Conservation (phyloP, 1,140 invertebrate species). For the Zaprionus camerounensis region DNA sequence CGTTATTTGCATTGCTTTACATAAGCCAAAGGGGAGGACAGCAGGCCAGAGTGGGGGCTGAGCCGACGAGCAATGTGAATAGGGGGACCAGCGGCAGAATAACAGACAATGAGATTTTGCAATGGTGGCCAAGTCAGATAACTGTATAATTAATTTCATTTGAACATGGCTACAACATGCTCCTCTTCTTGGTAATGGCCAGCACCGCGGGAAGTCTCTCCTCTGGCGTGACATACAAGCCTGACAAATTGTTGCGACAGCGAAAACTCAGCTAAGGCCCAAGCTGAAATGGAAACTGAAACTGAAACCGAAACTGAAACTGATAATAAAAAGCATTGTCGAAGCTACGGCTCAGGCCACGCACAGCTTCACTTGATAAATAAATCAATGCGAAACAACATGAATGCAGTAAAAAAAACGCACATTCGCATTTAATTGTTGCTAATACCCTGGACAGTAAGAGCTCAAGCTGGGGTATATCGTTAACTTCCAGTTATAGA, state of each 20-base stretch:
- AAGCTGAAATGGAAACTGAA: constrained; percentile 22
- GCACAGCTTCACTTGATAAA: constrained; percentile 27
- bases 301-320: constrained; percentile 10
- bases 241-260: constrained; percentile 58
- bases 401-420: constrained; percentile 9
- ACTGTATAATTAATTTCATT: constrained; percentile 71
- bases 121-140: constrained; percentile 56
- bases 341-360: not conserved
- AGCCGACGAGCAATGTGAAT: not conserved
- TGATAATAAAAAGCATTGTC: constrained; percentile 46
- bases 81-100: constrained; percentile 14
- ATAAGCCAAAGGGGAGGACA: constrained; percentile 16
- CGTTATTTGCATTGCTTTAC: constrained; percentile 60
- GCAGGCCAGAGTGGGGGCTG: not conserved
- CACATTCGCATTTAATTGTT: not conserved
- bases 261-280: constrained; percentile 26
- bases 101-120: constrained; percentile 53
- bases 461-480: not conserved
- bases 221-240: constrained; percentile 25
- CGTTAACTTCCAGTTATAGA: not conserved
- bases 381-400: constrained; percentile 42
- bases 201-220: constrained; percentile 18
- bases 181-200: not conserved
- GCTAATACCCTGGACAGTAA: not conserved
- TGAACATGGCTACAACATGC: constrained; percentile 25